Evolutionary conservation across 2,797 vertebrate genomes (phyloP), one percentile per base, ranked within the genome.

Genomic region (Paramormyrops hopkinsi): DNA sequence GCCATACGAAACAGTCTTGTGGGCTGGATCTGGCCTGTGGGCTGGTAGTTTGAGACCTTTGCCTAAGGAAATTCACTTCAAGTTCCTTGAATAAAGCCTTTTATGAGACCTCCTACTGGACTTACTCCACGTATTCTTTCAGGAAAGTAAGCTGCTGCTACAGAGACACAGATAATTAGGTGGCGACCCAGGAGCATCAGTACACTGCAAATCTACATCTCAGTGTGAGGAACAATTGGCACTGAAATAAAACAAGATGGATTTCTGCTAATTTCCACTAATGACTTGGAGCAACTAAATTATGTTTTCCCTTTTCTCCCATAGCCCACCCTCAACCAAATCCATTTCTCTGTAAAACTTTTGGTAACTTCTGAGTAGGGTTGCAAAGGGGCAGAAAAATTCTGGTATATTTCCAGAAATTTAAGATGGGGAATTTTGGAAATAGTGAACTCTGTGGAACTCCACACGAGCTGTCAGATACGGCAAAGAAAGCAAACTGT

Each of bases 61-160:
- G 25, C 69, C 25, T 76, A 12, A 82, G 41, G 37, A 46, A n/a
- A 82, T 82, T 82, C 73, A 41, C 3, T 79, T 79, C 17, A n/a
- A 76, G 11, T 14, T 79, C 37, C 29, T 79, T 41, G 17, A 17
- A 7, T 44, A 37, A 37, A 12, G 41, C 76, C 37, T 41, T 44
- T 19, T 44, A 37, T n/a, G 41, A 82, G 33, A 46, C 14, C 9
- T 0, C 22, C 7, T 62, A 9, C 22, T 25, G 59, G 59, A 62
- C 59, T 22, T 11, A 22, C 41, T 2, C 76, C 76, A 37, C 17
- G 1, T 82, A 91, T 92, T 89, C 86, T 51, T 92, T 92, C 89
- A 0, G 29, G 29, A 37, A 4, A 37, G 65, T 5, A 37, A 73
- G 29, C 29, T 33, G 14, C 12, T 4, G 29, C 9, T 12, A 37